Evolutionary conservation across 2,797 vertebrate genomes (phyloP), one percentile per base, ranked within the genome.

Genomic region (Propithecus deckenii): DNA sequence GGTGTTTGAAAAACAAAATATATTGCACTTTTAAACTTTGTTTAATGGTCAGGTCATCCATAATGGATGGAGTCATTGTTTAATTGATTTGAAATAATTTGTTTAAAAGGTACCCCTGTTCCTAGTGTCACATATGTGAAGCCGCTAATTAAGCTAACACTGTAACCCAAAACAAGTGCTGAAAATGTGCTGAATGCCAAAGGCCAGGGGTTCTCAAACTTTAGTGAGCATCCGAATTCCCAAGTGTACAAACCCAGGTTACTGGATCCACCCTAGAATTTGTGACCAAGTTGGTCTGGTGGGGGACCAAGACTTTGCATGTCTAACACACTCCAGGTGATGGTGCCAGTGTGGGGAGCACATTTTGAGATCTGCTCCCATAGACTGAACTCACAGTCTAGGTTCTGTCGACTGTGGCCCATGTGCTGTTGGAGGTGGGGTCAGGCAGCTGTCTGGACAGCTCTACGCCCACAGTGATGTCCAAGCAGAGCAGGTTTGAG

Each of bases 41-140:
- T 63, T 80, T 81, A 57, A 41, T 93, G 22, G 12, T 35, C 84
- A 91, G 5, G 4, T 93, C 52, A 76, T 67, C 69, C 8, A 2
- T 74, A 59, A 72, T 78, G 25, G 32, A n/a, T 94, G 9, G 5
- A 95, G 25, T 80, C 81, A 95, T 86, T 79, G 57, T 63, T 94
- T 52, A 63, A 63, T 90, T 89, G 86, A 94, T 71, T 86, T 87
- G 61, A 96, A 89, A 94, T 93, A 32, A 79, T 69, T 89, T 79
- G 32, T 87, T 93, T 92, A 43, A 69, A 94, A 83, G 87, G 6
- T 32, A 85, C 4, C 22, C 13, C 0, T n/a, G 15, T 79, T 90
- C 22, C 78, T 86, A n/a, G 10, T 96, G 12, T 83, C 71, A 59
- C 4, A 20, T 75, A 57, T 48, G 11, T 71, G 57, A 92, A 76